phyloP scores from a whole-genome alignment of 2,888 invertebrate genomes.

The Baronia brevicornis region DNA sequence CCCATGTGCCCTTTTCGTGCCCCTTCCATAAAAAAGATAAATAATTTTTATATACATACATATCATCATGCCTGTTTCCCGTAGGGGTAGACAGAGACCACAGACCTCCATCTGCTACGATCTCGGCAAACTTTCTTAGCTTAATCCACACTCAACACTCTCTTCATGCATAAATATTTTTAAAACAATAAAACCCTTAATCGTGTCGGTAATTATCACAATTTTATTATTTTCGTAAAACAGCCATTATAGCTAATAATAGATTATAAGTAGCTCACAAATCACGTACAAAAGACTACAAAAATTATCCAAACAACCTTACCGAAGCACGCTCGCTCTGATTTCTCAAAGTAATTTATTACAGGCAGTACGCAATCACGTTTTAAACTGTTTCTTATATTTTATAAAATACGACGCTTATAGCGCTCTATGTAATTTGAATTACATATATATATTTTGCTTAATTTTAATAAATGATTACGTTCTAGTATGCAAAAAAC shows the following conservation, averaged over 20 bases:
- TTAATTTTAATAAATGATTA: background rate
- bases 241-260: background rate
- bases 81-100: no score
- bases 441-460: conserved; percentile 1
- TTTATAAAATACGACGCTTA: conserved; percentile 3
- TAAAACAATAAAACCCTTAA: conserved; percentile 1
- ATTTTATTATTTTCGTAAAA: conserved; percentile 7
- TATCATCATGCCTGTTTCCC: no score
- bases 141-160: no score
- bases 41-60: no score
- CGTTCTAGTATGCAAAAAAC: no score
- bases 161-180: background rate
- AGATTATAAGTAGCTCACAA: conserved; percentile 9
- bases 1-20: no score
- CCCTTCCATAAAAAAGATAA: no score
- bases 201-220: conserved; percentile 7
- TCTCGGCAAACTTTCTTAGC: no score
- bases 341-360: conserved; percentile 27
- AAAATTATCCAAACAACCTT: conserved; percentile 17
- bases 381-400: conserved; percentile 15
- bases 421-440: background rate
- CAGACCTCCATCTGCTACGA: no score
- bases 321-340: conserved; percentile 23
- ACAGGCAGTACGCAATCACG: conserved; percentile 23
- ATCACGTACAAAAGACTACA: conserved; percentile 13